Percentiles rank a stretch among this genome's conserved stretches.
Conservation (phyloP, 1,140 invertebrate species). For the Zaprionus africanus region DNA sequence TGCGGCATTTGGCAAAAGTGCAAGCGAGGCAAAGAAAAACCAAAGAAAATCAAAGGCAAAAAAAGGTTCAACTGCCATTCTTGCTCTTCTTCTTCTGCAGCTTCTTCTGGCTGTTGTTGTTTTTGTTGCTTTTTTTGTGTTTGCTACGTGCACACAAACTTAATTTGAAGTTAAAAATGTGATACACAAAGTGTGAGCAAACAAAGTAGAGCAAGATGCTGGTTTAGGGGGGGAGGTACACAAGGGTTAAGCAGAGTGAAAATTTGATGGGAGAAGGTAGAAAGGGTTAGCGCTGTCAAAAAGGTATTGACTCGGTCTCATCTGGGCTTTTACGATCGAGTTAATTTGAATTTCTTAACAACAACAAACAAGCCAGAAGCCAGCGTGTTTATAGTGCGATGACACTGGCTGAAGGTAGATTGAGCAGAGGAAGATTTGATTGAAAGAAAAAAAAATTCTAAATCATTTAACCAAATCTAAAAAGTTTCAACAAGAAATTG, state of each 20-base stretch:
- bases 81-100: background rate
- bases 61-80: conserved; percentile 54
- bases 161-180: conserved; percentile 81
- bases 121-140: conserved; percentile 65
- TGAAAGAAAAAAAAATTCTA: background rate
- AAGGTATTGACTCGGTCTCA: conserved; percentile 59
- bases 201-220: conserved; percentile 35
- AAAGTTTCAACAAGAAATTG: too few species aligned
- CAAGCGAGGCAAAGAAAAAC: conserved; percentile 70
- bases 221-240: background rate
- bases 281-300: conserved; percentile 26
- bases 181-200: conserved; percentile 65
- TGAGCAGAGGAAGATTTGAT: background rate
- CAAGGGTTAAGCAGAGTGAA: background rate
- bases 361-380: conserved; percentile 8
- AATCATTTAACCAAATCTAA: too few species aligned
- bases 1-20: conserved; percentile 62
- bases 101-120: conserved; percentile 18
- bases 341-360: conserved; percentile 73
- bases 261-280: background rate
- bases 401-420: background rate
- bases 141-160: conserved; percentile 81
- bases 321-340: conserved; percentile 75
- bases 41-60: conserved; percentile 50
- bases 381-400: background rate